Base-by-base conservation (phyloP, 2,797 vertebrate genomes). In the Sciaenops ocellatus region DNA sequence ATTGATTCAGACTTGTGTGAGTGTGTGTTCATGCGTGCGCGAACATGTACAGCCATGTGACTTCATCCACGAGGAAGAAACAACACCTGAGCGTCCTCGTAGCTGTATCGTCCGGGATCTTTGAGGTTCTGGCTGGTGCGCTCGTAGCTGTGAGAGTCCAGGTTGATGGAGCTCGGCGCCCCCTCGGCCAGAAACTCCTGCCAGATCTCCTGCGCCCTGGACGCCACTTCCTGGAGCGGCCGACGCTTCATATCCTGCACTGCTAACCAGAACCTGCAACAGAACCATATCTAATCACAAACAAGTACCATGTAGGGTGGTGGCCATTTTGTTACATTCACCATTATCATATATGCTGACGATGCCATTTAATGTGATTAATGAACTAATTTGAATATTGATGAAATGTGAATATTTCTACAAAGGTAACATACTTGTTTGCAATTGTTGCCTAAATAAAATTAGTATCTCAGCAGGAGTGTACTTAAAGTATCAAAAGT, bases 131-230 rank as follows among this genome's bases (percentile, higher is more conserved):
- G 97, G 90, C 97, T 98, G 90, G 98, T 98, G 87, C 95, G 96
- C 90, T 98, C 98, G 63, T 98, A 98, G 94, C 97, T 98, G 91
- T 98, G 97, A 81, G 98, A 98, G 92, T 99, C 98, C 94, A 99
- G 92, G 92, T 99, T 99, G 95, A 99, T 98, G 83, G 98, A 95
- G 86, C 97, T 98, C 64, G 96, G 96, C 22, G 97, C 97, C 13
- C 98, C 98, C 26, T 98, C 97, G 20, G 97, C 97, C 78, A 99
- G 93, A 87, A 98, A 99, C 93, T 99, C 98, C 89, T 97, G 96
- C 98, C 98, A 99, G 90, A 98, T 99, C 93, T 98, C 97, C 86
- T 97, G 96, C 13, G 97, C 97, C 78, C 97, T 94, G 73, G 91
- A 92, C 52, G 96, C 76, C 80, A 99, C 98, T 0, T 98, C 97